A percentile compares a stretch with the other conserved stretches of the same genome.
These are phyloP conservation scores for Cenopis cana DNA, from an alignment of 2,888 invertebrate species.

Conservation along the genomic window DNA sequence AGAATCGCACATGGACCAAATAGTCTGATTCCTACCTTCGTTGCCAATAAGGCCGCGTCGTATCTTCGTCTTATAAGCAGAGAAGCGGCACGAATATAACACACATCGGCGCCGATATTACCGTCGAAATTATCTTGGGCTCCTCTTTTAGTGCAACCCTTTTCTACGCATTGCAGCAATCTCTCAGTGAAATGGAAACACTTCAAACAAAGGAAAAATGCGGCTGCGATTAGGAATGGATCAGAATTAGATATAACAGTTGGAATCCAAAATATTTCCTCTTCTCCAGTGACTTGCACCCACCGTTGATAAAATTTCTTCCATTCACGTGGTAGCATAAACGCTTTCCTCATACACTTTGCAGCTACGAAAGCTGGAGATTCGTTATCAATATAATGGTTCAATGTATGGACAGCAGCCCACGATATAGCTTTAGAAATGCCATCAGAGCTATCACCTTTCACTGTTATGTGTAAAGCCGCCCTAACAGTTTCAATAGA, in stretches of 20 bases:
- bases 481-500: constrained; percentile 59
- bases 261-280: constrained; percentile 75
- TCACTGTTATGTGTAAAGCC: constrained; percentile 72
- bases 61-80: constrained; percentile 60
- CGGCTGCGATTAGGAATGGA: constrained; percentile 73
- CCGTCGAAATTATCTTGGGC: constrained; percentile 50
- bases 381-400: constrained; percentile 62
- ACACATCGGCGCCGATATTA: constrained; percentile 57
- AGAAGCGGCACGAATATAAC: constrained; percentile 70
- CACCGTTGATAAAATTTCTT: constrained; percentile 65
- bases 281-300: constrained; percentile 71
- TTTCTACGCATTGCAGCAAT: constrained; percentile 65
- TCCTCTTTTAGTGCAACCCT: constrained; percentile 65
- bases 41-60: constrained; percentile 61
- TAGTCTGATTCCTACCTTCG: constrained; percentile 58
- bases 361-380: constrained; percentile 70
- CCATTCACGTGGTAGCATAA: constrained; percentile 69
- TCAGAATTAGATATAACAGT: constrained; percentile 57
- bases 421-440: constrained; percentile 73
- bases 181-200: constrained; percentile 69
- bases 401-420: constrained; percentile 73
- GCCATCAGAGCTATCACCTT: constrained; percentile 72
- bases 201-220: constrained; percentile 76
- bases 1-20: constrained; percentile 70
- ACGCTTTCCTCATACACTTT: constrained; percentile 74